Percentiles rank a stretch among this genome's conserved stretches.
These are phyloP conservation scores for Drosophila bunnanda DNA, from an alignment of 2,888 invertebrate genomes.

Conservation along the genomic window DNA sequence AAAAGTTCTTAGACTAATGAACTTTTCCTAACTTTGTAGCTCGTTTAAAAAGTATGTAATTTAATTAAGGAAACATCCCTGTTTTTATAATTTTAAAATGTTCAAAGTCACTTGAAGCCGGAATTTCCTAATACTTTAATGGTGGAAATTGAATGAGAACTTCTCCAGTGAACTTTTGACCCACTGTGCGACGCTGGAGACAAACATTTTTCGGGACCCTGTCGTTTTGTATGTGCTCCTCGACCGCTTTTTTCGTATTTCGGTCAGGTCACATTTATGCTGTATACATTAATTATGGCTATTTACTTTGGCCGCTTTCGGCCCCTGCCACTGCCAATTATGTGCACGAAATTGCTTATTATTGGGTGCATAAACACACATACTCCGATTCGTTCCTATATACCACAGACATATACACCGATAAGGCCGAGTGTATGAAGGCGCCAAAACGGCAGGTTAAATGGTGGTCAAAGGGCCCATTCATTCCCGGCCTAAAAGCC, in stretches of 20 bases:
- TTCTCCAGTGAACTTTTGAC: neutral
- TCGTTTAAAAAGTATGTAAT: neutral
- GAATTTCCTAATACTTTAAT: neutral
- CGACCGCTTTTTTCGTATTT: conserved; percentile 61
- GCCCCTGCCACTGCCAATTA: conserved; percentile 62
- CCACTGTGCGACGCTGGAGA: conserved; percentile 50
- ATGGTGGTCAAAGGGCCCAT: conserved; percentile 69
- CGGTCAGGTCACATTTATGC: conserved; percentile 77
- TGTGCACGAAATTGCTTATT: conserved; percentile 78
- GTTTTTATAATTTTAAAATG: neutral
- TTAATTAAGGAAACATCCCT: neutral
- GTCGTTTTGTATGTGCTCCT: conserved; percentile 41
- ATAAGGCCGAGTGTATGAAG: conserved; percentile 22
- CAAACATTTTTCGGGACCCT: conserved; percentile 62
- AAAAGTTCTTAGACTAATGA: neutral
- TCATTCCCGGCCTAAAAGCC: conserved; percentile 64
- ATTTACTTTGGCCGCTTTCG: conserved; percentile 57
- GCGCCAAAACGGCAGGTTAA: conserved; percentile 63
- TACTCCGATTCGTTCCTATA: conserved; percentile 14
- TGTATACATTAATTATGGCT: conserved; percentile 79
- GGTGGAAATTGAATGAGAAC: neutral
- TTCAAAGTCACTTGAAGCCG: neutral
- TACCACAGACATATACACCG: conserved; percentile 8
- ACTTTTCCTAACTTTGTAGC: neutral
- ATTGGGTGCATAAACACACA: conserved; percentile 64